Evolutionary conservation across 2,888 invertebrate genomes (phyloP).

Genomic region (Eupithecia pulchellata): DNA sequence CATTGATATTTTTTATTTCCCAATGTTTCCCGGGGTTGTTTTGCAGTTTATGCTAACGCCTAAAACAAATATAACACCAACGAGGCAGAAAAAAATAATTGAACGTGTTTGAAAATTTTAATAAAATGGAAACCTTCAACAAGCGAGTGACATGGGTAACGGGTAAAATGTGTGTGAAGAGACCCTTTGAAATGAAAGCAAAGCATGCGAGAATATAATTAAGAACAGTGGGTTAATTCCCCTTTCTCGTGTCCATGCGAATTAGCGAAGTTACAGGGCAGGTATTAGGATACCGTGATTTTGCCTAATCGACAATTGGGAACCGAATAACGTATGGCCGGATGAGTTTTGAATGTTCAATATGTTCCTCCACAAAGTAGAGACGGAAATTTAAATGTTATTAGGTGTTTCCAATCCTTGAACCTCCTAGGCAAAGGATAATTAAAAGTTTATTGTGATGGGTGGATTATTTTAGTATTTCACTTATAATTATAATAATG

Average conservation of each 20-base stretch:
- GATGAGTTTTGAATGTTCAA: conserved; percentile 22
- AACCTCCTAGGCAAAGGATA: too few species aligned
- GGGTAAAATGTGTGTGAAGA: conserved; percentile 71
- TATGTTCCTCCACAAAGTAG: neutral
- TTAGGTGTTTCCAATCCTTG: neutral
- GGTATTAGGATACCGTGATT: conserved; percentile 55
- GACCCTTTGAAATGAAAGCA: conserved; percentile 79
- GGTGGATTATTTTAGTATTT: too few species aligned
- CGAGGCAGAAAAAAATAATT: conserved; percentile 20
- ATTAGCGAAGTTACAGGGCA: conserved; percentile 71
- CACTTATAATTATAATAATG: too few species aligned
- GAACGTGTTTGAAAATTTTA: conserved; percentile 47
- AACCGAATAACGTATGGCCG: conserved; percentile 48
- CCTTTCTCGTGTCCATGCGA: conserved; percentile 79
- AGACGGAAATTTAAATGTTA: neutral
- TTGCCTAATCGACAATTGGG: conserved; percentile 56
- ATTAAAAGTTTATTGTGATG: too few species aligned
- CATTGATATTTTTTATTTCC: neutral
- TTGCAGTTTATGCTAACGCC: neutral
- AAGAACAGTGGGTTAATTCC: conserved; percentile 81
- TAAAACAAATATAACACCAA: conserved; percentile 7
- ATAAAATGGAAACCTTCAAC: conserved; percentile 58
- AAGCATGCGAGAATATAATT: conserved; percentile 84
- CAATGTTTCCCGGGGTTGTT: neutral
- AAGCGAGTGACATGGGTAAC: conserved; percentile 55